Evolutionary conservation across 1,140 invertebrate species (phyloP), one percentile per base, ranked within the genome.

Genomic region (Papilio dardanus): DNA sequence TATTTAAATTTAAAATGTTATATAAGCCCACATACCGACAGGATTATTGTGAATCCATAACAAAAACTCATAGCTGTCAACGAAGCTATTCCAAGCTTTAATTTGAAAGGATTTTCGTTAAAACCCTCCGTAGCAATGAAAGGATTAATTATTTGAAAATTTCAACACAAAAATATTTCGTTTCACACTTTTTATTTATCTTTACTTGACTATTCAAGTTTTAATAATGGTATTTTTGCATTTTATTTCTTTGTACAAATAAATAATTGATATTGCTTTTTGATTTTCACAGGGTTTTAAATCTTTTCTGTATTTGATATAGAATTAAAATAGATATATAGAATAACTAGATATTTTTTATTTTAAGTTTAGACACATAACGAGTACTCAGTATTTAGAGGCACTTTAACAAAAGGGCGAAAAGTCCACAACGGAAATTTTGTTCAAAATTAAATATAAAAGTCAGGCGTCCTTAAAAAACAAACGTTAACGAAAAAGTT

Each of bases 401-500:
- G 6, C 50, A 21, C 54, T 28, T 58, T 3, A 58, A 58, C 54
- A 58, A 58, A 58, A 24, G 50, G 50, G 50, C 16, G 0, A 24
- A 28, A 28, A 58, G 54, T 24, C 12, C 54, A 30, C 24, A 58
- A 58, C 54, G 24, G 54, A 58, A 58, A 58, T 28, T 28, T 28
- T 58, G 54, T 58, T 12, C 54, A 28, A 28, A 58, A 58, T 58
- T 58, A 58, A 58, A 58, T 58, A 28, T 58, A 58, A 42, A 69
- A 69, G 35, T 28, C 19, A 4, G n/a, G 33, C n/a, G 67, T 24
- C 33, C 67, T 40, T 24, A 69, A 69, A 68, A 68, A 68, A 69
- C 35, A 37, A 40, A 40, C 24, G 67, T 40, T 19, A 42, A 40
- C 33, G 35, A 71, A 71, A 71, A 71, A 71, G 68, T 71, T 46